Base-by-base conservation (phyloP, 2,113 vertebrate species). In the Regulus satrapa region DNA sequence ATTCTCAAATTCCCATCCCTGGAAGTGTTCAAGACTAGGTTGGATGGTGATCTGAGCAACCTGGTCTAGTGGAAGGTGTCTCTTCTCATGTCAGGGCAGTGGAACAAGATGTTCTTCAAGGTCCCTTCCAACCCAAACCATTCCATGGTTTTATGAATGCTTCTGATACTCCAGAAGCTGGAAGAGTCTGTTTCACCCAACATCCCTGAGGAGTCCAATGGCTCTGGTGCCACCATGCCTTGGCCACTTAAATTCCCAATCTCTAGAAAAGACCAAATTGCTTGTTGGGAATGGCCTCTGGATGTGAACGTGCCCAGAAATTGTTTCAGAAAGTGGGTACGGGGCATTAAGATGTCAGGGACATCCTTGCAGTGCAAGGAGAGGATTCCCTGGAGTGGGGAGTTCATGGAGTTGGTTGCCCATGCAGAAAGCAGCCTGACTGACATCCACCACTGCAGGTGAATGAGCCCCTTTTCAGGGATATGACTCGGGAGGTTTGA, bases 41-140 rank as follows among this genome's bases (percentile, higher is more conserved):
- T 48, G 25, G 62, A 18, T 32, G 54, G 62, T 16, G 8, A 10
- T 89, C 21, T 31, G 46, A 82, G 40, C 17, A 23, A 13, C 14
- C 29, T 82, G 40, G 40, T 5, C 2, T 38, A 1, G 25, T 10
- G 69, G 14, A 12, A 67, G 20, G 11, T 45, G 11, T 15, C 9
- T 14, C 45, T 59, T 28, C 23, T 38, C n/a, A 12, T 1, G 13
- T 14, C 29, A 67, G 6, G 16, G 38, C 7, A 1, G 19, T 14
- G 16, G 40, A 48, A 54, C 0, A 0, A 18, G 24, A 18, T 10
- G 24, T 7, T 26, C 4, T 52, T 25, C 15, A 18, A 31, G 3
- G 29, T 23, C 8, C 6, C 10, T 75, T 40, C 40, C 34, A 32
- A 55, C 4, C 25, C 69, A 68, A 41, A 34, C 31, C 25, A 32